Base-by-base conservation (phyloP, 2,113 vertebrate genomes). In the Alouatta palliata region DNA sequence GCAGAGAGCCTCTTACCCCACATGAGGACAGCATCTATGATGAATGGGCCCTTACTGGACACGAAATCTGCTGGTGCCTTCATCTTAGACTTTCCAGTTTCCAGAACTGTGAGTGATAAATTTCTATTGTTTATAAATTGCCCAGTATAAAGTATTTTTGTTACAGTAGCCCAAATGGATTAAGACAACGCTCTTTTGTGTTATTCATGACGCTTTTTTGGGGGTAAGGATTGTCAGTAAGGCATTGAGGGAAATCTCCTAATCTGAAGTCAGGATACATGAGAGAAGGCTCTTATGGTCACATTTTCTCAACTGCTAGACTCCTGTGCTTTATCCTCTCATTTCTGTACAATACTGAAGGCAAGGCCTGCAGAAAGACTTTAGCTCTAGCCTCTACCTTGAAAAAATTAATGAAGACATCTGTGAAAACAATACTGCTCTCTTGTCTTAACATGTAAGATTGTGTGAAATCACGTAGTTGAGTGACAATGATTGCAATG, bases 391-490 rank as follows among this genome's bases (percentile, higher is more conserved):
- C 25, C 45, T 77, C 49, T 21, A 61, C 11, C 14, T 56, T 47
- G n/a, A 91, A 58, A 91, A 91, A 85, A 68, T n/a, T 45, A 81
- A 71, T 76, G 16, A 92, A 94, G 47, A 91, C 7, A 21, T n/a
- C 71, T 89, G 30, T 83, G 77, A 73, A 94, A 91, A 95, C 20
- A 92, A 76, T 61, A 58, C 27, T 52, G 25, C 92, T 87, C 47
- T 92, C 76, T 84, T 81, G 19, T 54, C 52, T 96, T 61, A 27
- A 77, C 37, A 35, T 79, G 32, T 54, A 85, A 96, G 92, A 76
- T 23, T 45, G 45, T 30, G 68, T 90, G 56, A 70, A 86, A 56
- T 88, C 45, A 66, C 3, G 40, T 27, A 58, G 43, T 25, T 93
- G n/a, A 75, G 3, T 83, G 25, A 93, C 64, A 25, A 5, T 35